Percentiles rank a stretch among this genome's conserved stretches.
phyloP scores from a whole-genome alignment of 2,113 vertebrate species.

The Raja brachyura region DNA sequence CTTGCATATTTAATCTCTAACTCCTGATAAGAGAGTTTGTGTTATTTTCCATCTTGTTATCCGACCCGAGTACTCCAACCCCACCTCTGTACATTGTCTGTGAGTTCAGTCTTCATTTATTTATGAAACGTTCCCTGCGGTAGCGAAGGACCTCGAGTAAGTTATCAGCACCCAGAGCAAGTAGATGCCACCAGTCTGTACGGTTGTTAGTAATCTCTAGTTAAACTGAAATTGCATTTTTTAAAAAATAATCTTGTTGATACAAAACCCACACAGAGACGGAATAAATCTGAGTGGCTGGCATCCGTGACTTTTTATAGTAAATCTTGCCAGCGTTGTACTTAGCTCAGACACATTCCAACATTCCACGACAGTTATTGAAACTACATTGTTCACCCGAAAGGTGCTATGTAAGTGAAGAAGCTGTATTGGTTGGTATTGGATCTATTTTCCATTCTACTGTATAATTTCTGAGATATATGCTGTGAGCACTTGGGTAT shows the following conservation, averaged over 20 bases:
- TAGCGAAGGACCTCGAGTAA: not conserved
- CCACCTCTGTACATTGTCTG: not conserved
- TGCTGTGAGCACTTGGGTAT: not conserved
- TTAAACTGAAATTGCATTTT: not conserved
- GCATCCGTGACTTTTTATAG: not conserved
- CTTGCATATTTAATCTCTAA: not conserved
- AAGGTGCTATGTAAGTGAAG: not conserved
- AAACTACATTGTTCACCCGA: not conserved
- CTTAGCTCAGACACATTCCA: not conserved
- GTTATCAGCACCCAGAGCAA: not conserved
- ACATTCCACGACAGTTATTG: not conserved
- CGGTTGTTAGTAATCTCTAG: not conserved
- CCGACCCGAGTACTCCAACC: no score
- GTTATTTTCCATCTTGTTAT: not conserved
- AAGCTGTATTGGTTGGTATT: not conserved
- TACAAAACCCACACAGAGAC: not conserved
- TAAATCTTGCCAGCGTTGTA: not conserved
- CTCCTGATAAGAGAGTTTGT: not conserved
- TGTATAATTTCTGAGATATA: not conserved
- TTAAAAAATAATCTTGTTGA: not conserved
- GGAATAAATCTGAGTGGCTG: not conserved
- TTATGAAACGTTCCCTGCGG: not conserved
- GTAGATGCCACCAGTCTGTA: not conserved
- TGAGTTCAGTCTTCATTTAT: not conserved
- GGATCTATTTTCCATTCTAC: not conserved